A percentile compares a stretch with the other conserved stretches of the same genome.
These are phyloP conservation scores for Cheilinus undulatus DNA, from an alignment of 2,113 vertebrate genomes.

Conservation along the genomic window DNA sequence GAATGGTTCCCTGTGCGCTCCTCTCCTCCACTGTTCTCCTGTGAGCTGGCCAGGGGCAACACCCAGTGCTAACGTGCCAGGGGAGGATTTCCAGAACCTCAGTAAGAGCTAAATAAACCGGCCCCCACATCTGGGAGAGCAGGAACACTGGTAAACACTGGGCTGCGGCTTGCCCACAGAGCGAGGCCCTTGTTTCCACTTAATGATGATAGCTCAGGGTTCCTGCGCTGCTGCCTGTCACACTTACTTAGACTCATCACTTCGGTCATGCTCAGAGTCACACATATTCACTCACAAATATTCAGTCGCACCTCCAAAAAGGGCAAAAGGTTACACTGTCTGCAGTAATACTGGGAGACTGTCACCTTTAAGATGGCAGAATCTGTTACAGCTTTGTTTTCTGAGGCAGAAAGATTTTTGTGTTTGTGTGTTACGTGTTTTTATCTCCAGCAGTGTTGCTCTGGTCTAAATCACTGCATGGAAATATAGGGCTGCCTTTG, in stretches of 20 bases:
- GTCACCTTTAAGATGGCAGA: conserved; percentile 12
- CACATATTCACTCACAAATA: conserved; percentile 28
- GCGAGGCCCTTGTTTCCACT: conserved; percentile 58
- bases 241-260: conserved; percentile 67
- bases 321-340: conserved; percentile 8
- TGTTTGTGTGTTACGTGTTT: neutral
- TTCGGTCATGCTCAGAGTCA: conserved; percentile 20
- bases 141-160: conserved; percentile 69
- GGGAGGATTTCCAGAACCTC: conserved; percentile 81
- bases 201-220: conserved; percentile 62
- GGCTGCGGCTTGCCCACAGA: conserved; percentile 51
- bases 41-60: conserved; percentile 62
- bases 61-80: conserved; percentile 74
- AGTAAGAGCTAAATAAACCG: conserved; percentile 75
- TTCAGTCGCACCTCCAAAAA: conserved; percentile 20
- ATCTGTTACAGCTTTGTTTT: neutral
- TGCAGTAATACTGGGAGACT: neutral
- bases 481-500: conserved; percentile 18
- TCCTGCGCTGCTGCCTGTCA: conserved; percentile 66
- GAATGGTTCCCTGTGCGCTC: conserved; percentile 65
- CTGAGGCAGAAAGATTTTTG: conserved; percentile 4
- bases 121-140: conserved; percentile 73
- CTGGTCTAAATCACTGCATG: conserved; percentile 26
- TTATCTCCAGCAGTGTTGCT: conserved; percentile 14
- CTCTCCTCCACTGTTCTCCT: conserved; percentile 49